Percentiles rank a stretch among this genome's conserved stretches.
Conservation (phyloP, 2,113 vertebrate genomes). For the Chaetops frenatus region DNA sequence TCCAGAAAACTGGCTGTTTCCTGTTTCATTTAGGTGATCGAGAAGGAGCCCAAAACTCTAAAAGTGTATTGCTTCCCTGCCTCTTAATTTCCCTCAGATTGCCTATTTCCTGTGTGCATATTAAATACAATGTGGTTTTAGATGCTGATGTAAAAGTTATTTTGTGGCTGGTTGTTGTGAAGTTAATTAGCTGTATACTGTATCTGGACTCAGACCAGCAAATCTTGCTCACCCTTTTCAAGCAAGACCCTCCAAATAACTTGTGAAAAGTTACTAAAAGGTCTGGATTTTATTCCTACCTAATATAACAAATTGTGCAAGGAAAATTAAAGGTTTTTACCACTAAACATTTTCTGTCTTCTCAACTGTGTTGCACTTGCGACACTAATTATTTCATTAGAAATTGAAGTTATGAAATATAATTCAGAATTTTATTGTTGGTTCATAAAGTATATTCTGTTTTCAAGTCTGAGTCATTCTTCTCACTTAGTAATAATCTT, state of each 20-base stretch:
- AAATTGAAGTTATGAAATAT: constrained; percentile 44
- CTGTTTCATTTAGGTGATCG: neutral
- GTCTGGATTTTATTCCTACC: neutral
- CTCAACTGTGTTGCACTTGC: neutral
- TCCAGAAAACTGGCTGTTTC: neutral
- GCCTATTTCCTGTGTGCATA: neutral
- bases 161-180: neutral
- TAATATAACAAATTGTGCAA: neutral
- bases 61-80: neutral
- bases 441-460: neutral
- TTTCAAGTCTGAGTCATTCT: constrained; percentile 7
- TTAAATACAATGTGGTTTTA: neutral
- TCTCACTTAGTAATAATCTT: constrained; percentile 21
- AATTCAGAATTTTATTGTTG: constrained; percentile 35
- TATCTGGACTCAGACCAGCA: neutral
- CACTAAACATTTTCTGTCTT: neutral
- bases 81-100: neutral
- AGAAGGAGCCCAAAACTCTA: neutral
- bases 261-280: neutral
- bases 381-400: constrained; percentile 17
- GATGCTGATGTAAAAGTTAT: neutral
- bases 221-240: neutral
- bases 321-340: neutral
- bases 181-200: neutral
- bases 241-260: neutral